Base-by-base conservation (phyloP, 2,113 vertebrate genomes). In the Corythornis vintsioides region DNA sequence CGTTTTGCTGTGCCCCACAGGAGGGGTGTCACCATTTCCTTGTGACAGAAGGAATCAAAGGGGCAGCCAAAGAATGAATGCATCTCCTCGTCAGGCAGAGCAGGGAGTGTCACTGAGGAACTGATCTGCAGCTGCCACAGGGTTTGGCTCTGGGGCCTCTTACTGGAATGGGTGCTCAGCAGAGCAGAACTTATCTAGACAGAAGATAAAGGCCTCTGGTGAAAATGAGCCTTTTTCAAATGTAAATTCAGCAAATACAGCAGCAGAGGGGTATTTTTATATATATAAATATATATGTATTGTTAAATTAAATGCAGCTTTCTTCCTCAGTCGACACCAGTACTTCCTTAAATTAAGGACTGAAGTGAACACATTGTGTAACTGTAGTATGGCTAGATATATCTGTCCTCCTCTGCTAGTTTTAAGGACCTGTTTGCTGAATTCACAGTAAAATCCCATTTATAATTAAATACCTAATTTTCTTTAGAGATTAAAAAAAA, bases 381-480 rank as follows among this genome's bases (percentile, higher is more conserved):
- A 60, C 40, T 74, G 29, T 73, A 60, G 8, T 25, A 45, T 22
- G 14, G 28, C 11, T 70, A 71, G 42, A 87, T 76, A 61, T 31
- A 28, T 65, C 25, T 89, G 4, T 59, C 22, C 26, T 31, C 7
- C n/a, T 86, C 78, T 64, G 42, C 83, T 85, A 77, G 72, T 85
- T 91, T 77, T 88, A 69, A 92, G 52, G 56, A 56, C n/a, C 11
- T 64, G 13, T 83, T 94, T 91, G 56, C 43, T 76, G 47, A 89
- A 75, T 80, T 93, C 5, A 4, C 40, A 55, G 42, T 86, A 75
- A 83, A 95, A 63, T 88, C 1, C 9, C 26, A 42, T 94, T 59
- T 92, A 91, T 82, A 94, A 88, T 83, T 88, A 82, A 96, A 83
- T 22, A 63, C 16, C 72, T 94, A 45, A 90, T 89, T 93, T 91